Percentiles rank a stretch among this genome's conserved stretches.
Conservation (phyloP, 2,797 vertebrate genomes). For the Notoglanidium macrostoma region DNA sequence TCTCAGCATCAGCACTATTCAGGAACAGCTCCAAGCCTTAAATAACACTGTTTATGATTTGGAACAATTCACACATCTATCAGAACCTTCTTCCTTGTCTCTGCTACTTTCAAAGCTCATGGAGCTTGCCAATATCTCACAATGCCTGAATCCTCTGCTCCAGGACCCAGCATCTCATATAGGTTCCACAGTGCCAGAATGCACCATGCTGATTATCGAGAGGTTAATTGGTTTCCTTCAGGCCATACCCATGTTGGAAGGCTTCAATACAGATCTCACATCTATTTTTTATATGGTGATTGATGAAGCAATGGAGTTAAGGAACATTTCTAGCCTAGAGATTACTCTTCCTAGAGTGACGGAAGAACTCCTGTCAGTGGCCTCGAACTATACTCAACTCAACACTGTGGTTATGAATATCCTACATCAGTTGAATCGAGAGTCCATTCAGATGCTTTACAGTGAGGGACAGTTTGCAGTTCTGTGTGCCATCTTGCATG, state of each 20-base stretch:
- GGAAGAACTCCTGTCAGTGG: constrained; percentile 44
- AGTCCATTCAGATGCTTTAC: constrained; percentile 52
- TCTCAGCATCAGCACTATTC: constrained; percentile 60
- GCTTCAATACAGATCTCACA: constrained; percentile 49
- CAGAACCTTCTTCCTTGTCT: constrained; percentile 55
- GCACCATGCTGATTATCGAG: constrained; percentile 63
- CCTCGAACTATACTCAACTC: constrained; percentile 57
- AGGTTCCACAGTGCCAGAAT: constrained; percentile 44
- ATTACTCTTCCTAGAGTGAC: constrained; percentile 45
- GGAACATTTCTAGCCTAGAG: constrained; percentile 45
- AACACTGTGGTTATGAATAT: constrained; percentile 50
- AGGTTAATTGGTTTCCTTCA: constrained; percentile 60
- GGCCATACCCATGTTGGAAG: constrained; percentile 35
- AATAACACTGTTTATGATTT: constrained; percentile 55
- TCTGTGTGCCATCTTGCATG: constrained; percentile 59
- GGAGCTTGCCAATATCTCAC: constrained; percentile 47
- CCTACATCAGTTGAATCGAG: constrained; percentile 63
- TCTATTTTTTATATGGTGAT: constrained; percentile 58
- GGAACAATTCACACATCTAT: constrained; percentile 54
- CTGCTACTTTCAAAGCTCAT: constrained; percentile 63
- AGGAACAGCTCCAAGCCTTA: constrained; percentile 25
- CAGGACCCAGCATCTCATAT: constrained; percentile 5
- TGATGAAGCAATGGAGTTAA: constrained; percentile 55
- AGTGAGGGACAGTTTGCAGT: constrained; percentile 59
- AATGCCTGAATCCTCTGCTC: constrained; percentile 66